phyloP scores from a whole-genome alignment of 2,888 invertebrate species.

The Phymatocera aterrima region DNA sequence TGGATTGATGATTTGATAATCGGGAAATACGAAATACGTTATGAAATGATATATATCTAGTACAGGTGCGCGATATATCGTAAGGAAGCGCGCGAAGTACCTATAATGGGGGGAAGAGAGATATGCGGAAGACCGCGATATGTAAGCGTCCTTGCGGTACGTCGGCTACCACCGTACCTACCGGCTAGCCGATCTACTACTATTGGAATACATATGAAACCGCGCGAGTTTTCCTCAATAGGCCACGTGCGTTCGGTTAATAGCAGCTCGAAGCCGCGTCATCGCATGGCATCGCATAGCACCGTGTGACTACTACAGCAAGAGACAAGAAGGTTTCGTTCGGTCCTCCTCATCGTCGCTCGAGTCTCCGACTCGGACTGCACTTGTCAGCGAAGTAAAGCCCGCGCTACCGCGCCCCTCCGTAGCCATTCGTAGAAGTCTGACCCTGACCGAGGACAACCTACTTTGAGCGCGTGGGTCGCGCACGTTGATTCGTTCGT shows the following conservation, averaged over 20 bases:
- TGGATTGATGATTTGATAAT: no score
- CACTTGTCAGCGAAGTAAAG: conserved; percentile 41
- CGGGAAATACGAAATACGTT: no score
- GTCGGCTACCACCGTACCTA: no score
- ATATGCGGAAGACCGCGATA: not conserved
- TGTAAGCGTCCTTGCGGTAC: not conserved
- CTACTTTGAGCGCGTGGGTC: conserved; percentile 56
- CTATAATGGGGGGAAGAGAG: no score
- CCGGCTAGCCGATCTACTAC: not conserved
- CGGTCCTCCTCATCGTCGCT: conserved; percentile 31
- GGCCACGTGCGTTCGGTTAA: not conserved
- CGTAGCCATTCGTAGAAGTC: conserved; percentile 55
- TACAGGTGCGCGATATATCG: no score
- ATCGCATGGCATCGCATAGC: not conserved
- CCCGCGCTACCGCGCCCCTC: conserved; percentile 37
- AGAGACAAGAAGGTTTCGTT: conserved; percentile 13
- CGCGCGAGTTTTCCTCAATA: not conserved
- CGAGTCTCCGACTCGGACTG: conserved; percentile 42
- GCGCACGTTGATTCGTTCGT: conserved; percentile 17
- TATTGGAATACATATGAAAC: not conserved
- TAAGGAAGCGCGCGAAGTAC: no score
- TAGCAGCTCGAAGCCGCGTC: no score
- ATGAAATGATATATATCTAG: no score
- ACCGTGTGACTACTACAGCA: not conserved
- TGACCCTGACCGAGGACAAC: conserved; percentile 63